Percentiles rank a stretch among this genome's conserved stretches.
These are phyloP conservation scores for Protosalanx chinensis DNA, from an alignment of 2,797 vertebrate species.

Conservation along the genomic window DNA sequence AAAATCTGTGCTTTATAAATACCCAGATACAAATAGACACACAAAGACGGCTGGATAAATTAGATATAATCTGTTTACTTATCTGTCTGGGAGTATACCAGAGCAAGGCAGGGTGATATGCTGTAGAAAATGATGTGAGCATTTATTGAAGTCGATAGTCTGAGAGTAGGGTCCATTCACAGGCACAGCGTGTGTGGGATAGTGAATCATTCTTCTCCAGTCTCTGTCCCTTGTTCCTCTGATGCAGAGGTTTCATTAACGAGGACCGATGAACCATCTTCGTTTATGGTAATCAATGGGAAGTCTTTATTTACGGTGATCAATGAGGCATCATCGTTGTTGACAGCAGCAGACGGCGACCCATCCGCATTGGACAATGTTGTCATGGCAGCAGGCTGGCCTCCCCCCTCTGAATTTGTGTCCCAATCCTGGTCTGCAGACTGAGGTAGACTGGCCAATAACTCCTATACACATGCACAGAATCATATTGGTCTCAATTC, in stretches of 20 bases:
- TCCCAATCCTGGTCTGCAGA: slow-evolving; percentile 88
- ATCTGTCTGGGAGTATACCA: slow-evolving; percentile 2
- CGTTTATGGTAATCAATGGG: slow-evolving; percentile 39
- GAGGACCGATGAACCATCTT: slow-evolving; percentile 36
- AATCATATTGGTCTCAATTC: slow-evolving; percentile 8
- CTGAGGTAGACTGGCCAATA: slow-evolving; percentile 93
- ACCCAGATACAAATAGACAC: background rate
- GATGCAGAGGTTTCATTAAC: slow-evolving; percentile 85
- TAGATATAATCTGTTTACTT: slow-evolving; percentile 12
- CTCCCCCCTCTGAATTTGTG: slow-evolving; percentile 65
- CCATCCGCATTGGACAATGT: slow-evolving; percentile 39
- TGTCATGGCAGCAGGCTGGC: slow-evolving; percentile 31
- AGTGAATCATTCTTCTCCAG: slow-evolving; percentile 73
- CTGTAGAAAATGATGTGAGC: slow-evolving; percentile 37
- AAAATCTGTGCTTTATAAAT: background rate
- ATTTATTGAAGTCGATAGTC: slow-evolving; percentile 30
- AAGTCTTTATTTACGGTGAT: slow-evolving; percentile 36
- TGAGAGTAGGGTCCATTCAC: slow-evolving; percentile 32
- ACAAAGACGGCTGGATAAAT: background rate
- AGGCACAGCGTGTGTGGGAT: slow-evolving; percentile 34
- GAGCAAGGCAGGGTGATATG: slow-evolving; percentile 20
- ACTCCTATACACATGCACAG: slow-evolving; percentile 73
- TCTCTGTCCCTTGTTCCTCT: slow-evolving; percentile 82
- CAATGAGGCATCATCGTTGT: slow-evolving; percentile 20
- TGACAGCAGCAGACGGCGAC: slow-evolving; percentile 18